phyloP scores from a whole-genome alignment of 2,888 invertebrate genomes.

The Abrostola triplasia region DNA sequence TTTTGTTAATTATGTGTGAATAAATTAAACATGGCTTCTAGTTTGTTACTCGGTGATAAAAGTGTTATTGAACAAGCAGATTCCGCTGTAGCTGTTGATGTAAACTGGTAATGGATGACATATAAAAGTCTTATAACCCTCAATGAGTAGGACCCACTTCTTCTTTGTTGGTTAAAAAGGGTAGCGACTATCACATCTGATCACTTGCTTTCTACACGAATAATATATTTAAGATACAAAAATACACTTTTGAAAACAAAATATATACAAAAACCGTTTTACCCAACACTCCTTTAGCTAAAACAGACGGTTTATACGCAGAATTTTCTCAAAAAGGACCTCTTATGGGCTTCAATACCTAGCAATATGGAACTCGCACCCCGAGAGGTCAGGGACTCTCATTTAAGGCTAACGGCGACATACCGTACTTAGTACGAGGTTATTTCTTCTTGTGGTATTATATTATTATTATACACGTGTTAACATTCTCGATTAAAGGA shows the following conservation, averaged over 20 bases:
- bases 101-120: too few relatives aligned
- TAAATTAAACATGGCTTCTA: too few relatives aligned
- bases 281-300: conserved; percentile 1
- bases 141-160: too few relatives aligned
- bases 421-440: conserved; percentile 9
- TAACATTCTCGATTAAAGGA: too few relatives aligned
- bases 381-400: conserved; percentile 10
- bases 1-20: conserved; percentile 2
- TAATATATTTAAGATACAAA: background rate
- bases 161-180: too few relatives aligned
- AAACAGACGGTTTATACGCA: conserved; percentile 12
- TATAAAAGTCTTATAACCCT: too few relatives aligned
- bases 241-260: conserved; percentile 3
- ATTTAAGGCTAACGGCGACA: conserved; percentile 17
- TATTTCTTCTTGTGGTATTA: conserved; percentile 17
- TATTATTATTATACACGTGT: background rate
- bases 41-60: too few relatives aligned
- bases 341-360: conserved; percentile 13
- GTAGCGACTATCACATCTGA: background rate
- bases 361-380: conserved; percentile 4
- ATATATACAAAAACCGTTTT: background rate
- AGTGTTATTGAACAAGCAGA: too few relatives aligned
- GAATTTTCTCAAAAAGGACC: conserved; percentile 3
- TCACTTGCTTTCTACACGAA: background rate
- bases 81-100: too few relatives aligned